Evolutionary conservation across 2,888 invertebrate species (phyloP), one percentile per base, ranked within the genome.

Genomic region (Phrixothrix hirtus): DNA sequence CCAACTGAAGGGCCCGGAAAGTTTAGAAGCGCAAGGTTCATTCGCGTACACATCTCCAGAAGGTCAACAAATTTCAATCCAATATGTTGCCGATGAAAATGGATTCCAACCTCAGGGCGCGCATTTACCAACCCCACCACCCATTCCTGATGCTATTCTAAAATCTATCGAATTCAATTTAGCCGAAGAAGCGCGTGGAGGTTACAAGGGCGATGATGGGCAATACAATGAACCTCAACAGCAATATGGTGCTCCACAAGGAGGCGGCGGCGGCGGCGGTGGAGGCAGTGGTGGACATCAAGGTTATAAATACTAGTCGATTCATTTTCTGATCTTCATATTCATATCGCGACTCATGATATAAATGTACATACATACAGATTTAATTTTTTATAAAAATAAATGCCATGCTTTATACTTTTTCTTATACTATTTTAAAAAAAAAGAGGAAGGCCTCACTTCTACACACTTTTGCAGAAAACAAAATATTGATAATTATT

Each of bases 121-220:
- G 15, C 59, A 58, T 32, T 66, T 83, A 27, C 83, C 83, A 4
- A 82, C 82, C 0, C 79, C 83, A 0, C 83, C 83, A 1, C 82
- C 82, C 7, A 82, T 83, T 56, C 83, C 83, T 1, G 81, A 79
- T 44, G 81, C 78, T 15, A 83, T 83, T 61, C 73, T 79, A 29
- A 54, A 50, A 32, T 47, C 61, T 9, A 41, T 60, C 12, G 53
- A 58, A 43, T 55, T 31, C 26, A 60, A 53, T 17, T 48, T 43
- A 7, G 57, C 64, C 7, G 62, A 66, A 52, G 63, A 64, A 13
- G 57, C 62, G 38, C 60, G 63, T 25, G 64, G 65, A 5, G 62
- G 59, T 59, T 57, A 66, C n/a, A n/a, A n/a, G n/a, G n/a, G n/a
- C 1, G 67, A 68, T 34, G 67, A 67, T 42, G 67, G 69, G 5